These are phyloP conservation scores for Heteractis magnifica DNA, from an alignment of 92 coral and sea anemone species.

Conservation along the genomic window DNA sequence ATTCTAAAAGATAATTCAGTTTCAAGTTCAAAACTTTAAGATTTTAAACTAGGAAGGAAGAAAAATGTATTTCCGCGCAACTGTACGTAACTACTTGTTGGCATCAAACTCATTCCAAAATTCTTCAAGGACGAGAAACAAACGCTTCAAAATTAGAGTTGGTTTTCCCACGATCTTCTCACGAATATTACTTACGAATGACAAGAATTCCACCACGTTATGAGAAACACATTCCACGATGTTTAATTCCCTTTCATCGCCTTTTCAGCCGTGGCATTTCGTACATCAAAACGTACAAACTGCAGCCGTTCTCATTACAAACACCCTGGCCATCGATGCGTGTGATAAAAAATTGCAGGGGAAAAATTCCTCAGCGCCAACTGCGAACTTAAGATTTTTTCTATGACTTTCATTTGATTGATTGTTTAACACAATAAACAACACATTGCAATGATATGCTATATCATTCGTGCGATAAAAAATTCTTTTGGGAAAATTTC, in stretches of 20 bases:
- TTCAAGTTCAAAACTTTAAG: too few species aligned
- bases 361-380: too few species aligned
- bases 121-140: background rate
- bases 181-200: conserved; percentile 29
- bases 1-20: too few species aligned
- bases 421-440: too few species aligned
- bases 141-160: background rate
- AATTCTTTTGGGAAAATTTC: too few species aligned
- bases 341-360: background rate
- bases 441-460: too few species aligned
- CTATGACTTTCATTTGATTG: too few species aligned
- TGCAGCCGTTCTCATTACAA: background rate
- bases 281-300: background rate
- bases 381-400: too few species aligned
- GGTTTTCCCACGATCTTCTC: background rate
- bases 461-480: too few species aligned
- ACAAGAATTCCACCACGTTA: conserved; percentile 12
- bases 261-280: background rate
- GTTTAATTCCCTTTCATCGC: conserved; percentile 13
- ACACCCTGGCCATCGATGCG: background rate
- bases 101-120: background rate
- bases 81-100: background rate
- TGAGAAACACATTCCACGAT: background rate
- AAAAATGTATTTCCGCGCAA: too few species aligned
- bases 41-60: too few species aligned